Conservation (phyloP, 2,113 vertebrate genomes). For the Polyodon spathula region DNA sequence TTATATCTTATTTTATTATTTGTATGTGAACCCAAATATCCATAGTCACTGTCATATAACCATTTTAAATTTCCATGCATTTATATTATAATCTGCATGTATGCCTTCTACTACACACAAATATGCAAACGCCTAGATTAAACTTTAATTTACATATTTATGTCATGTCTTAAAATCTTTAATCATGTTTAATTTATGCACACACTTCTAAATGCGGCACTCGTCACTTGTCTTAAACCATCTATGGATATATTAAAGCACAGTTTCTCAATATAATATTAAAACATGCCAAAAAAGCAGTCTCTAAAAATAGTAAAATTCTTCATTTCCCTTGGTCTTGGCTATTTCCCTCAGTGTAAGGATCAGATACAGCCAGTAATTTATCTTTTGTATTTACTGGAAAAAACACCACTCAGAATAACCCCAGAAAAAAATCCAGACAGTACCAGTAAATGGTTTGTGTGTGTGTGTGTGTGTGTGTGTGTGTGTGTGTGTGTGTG, state of each 20-base stretch:
- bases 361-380: background rate
- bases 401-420: too few species aligned
- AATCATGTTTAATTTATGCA: slow-evolving; percentile 4
- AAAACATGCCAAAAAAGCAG: background rate
- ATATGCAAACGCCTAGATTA: background rate
- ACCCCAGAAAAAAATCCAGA: too few species aligned
- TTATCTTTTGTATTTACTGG: too few species aligned
- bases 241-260: background rate
- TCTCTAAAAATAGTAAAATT: background rate
- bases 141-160: background rate
- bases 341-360: background rate
- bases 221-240: background rate
- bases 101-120: background rate
- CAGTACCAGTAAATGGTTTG: background rate
- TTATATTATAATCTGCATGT: slow-evolving; percentile 6
- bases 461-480: slow-evolving; percentile 9
- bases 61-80: background rate
- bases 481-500: slow-evolving; percentile 3
- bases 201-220: slow-evolving; percentile 3
- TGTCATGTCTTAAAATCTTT: background rate
- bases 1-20: background rate
- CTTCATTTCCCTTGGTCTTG: background rate
- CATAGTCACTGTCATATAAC: background rate
- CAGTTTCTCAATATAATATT: slow-evolving; percentile 1
- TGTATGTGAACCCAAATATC: background rate